Evolutionary conservation across 2,888 invertebrate genomes (phyloP).

Genomic region (Lepidonotus clava): DNA sequence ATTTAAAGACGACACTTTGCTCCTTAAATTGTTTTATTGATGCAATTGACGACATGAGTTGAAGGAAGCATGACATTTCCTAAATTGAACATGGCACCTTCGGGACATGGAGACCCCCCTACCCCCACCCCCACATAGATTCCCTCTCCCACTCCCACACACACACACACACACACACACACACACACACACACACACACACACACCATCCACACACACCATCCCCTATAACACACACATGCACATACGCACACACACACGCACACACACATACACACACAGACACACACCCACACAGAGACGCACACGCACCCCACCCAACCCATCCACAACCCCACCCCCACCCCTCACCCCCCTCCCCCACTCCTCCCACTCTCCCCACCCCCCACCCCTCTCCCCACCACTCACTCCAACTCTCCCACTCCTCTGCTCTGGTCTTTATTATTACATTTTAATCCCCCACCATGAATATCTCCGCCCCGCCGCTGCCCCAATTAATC

Average conservation of each 20-base stretch:
- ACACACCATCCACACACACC: not conserved
- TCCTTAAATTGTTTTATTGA: too few relatives aligned
- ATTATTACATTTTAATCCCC: constrained; percentile 1
- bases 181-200: not conserved
- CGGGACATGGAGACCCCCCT: too few relatives aligned
- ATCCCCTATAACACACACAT: not conserved
- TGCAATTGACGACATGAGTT: too few relatives aligned
- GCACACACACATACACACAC: not conserved
- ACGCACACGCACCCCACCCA: not conserved
- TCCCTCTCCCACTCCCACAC: not conserved
- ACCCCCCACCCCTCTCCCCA: not conserved
- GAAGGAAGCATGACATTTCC: too few relatives aligned
- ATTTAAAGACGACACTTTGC: too few relatives aligned
- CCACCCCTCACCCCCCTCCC: too few relatives aligned
- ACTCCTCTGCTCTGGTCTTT: not conserved
- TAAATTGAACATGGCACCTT: too few relatives aligned
- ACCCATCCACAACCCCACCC: too few relatives aligned
- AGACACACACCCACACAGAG: not conserved
- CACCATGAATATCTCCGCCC: not conserved
- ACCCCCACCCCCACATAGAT: not conserved
- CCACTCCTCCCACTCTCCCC: not conserved
- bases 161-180: not conserved
- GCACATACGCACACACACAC: too few relatives aligned
- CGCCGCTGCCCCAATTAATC: not conserved
- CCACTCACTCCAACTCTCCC: not conserved